Conservation (phyloP, 92 coral and sea anemone species). For the Montipora capitata region DNA sequence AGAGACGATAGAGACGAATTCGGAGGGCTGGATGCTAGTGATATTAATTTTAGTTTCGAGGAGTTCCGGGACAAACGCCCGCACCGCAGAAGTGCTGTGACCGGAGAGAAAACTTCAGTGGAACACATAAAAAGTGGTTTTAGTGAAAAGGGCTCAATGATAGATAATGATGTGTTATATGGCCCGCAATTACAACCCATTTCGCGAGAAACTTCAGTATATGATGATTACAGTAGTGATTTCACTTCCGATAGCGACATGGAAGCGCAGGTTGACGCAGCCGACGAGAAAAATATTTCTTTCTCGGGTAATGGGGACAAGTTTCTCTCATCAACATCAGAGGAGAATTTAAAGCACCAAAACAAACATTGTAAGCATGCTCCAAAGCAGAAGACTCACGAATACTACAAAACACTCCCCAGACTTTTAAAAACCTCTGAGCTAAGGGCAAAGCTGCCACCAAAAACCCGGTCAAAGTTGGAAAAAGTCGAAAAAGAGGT, state of each 20-base stretch:
- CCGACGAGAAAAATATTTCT: not conserved
- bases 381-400: constrained; percentile 64
- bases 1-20: not conserved
- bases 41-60: constrained; percentile 69
- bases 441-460: constrained; percentile 73
- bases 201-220: constrained; percentile 7
- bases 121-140: not conserved
- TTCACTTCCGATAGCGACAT: constrained; percentile 16
- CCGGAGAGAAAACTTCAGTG: not conserved
- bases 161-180: not conserved
- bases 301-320: not conserved
- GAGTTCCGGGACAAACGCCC: constrained; percentile 6
- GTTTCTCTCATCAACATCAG: not conserved
- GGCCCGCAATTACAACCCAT: constrained; percentile 24
- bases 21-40: constrained; percentile 78
- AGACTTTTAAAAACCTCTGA: constrained; percentile 84
- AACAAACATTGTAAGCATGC: constrained; percentile 83
- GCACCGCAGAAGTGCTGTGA: not conserved
- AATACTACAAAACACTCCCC: constrained; percentile 83
- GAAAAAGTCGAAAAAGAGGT: constrained; percentile 16
- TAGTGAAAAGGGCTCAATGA: not conserved
- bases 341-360: constrained; percentile 16
- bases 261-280: not conserved
- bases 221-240: constrained; percentile 40
- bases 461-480: not conserved